phyloP scores from a whole-genome alignment of 2,888 invertebrate species.

The Megalurothrips usitatus region DNA sequence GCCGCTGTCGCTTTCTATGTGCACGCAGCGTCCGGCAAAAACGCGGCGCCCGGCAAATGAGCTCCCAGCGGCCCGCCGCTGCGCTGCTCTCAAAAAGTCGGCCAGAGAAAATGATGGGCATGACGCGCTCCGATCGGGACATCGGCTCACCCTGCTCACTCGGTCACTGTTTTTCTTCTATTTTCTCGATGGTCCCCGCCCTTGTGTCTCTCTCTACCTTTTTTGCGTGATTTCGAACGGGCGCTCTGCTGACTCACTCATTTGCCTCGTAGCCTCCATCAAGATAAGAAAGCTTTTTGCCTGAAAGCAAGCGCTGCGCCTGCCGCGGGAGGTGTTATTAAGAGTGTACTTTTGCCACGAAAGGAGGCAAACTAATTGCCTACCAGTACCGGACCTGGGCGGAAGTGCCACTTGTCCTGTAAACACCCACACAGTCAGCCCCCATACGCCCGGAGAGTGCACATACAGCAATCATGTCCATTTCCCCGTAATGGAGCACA shows the following conservation, averaged over 20 bases:
- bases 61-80: too few relatives aligned
- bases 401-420: constrained; percentile 1
- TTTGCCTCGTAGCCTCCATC: background rate
- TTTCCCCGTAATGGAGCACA: too few relatives aligned
- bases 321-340: background rate
- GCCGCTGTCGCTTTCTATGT: too few relatives aligned
- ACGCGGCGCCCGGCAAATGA: too few relatives aligned
- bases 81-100: too few relatives aligned
- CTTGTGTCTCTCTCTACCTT: background rate
- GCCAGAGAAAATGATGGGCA: too few relatives aligned
- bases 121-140: too few relatives aligned
- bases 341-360: background rate
- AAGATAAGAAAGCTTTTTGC: constrained; percentile 17
- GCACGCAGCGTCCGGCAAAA: too few relatives aligned
- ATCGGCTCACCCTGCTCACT: too few relatives aligned
- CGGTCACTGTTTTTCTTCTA: background rate
- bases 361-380: too few relatives aligned
- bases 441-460: too few relatives aligned
- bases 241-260: constrained; percentile 16
- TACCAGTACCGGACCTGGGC: background rate
- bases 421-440: background rate
- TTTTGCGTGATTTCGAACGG: constrained; percentile 23
- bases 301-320: background rate
- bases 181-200: background rate
- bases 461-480: too few relatives aligned